These are phyloP conservation scores for Drosophila antonietae DNA, from an alignment of 2,888 invertebrate genomes.

Conservation along the genomic window DNA sequence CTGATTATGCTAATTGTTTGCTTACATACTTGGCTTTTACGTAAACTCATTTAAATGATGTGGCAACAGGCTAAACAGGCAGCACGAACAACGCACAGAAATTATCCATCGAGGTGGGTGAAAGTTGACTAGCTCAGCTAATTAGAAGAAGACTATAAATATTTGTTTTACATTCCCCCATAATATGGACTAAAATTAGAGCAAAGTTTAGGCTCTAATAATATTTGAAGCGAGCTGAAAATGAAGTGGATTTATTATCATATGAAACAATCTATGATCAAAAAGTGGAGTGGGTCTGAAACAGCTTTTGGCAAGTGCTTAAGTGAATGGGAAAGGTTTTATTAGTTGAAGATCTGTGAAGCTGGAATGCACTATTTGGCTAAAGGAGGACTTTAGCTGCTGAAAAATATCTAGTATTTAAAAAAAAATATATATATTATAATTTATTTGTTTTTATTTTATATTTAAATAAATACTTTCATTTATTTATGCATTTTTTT, in stretches of 20 bases:
- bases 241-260: not conserved
- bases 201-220: not conserved
- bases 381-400: too few species aligned
- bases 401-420: too few species aligned
- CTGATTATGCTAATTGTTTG: conserved; percentile 67
- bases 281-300: too few species aligned
- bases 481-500: too few species aligned
- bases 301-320: too few species aligned
- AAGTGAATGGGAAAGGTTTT: too few species aligned
- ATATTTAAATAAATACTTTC: too few species aligned
- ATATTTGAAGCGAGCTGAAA: not conserved
- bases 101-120: conserved; percentile 41
- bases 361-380: too few species aligned
- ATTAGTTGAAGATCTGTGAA: too few species aligned
- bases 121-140: conserved; percentile 30
- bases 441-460: too few species aligned
- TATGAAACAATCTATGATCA: too few species aligned
- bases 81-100: conserved; percentile 30
- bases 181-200: not conserved
- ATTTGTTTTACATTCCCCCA: not conserved
- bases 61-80: conserved; percentile 46
- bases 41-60: conserved; percentile 55
- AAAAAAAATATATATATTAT: too few species aligned
- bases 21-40: conserved; percentile 57
- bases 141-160: not conserved